Conservation (phyloP, 1,140 invertebrate species). For the Anastrepha ludens region DNA sequence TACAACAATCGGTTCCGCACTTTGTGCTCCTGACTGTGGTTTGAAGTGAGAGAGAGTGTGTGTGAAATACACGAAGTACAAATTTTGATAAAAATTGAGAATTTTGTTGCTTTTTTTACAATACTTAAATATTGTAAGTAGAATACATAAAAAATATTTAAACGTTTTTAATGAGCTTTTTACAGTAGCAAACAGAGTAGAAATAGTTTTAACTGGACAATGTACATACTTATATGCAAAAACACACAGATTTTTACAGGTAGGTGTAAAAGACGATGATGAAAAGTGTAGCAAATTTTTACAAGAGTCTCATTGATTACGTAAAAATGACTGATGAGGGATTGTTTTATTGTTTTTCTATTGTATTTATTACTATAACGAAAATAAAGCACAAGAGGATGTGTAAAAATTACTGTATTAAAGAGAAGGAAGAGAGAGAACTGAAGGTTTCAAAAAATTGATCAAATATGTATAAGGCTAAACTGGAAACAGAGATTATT, state of each 20-base stretch:
- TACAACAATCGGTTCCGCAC: conserved; percentile 96
- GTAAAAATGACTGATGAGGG: not conserved
- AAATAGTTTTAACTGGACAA: not conserved
- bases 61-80: conserved; percentile 53
- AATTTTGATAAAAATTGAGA: conserved; percentile 58
- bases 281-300: not conserved
- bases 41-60: conserved; percentile 56
- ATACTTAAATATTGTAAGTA: conserved; percentile 49
- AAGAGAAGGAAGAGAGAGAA: not conserved
- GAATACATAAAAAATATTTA: conserved; percentile 53
- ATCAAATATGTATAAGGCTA: too few species aligned
- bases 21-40: conserved; percentile 89
- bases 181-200: conserved; percentile 1
- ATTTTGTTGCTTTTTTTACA: conserved; percentile 51
- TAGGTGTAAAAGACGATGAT: not conserved
- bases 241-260: not conserved
- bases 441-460: too few species aligned
- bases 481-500: too few species aligned
- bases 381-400: not conserved
- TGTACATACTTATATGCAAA: not conserved
- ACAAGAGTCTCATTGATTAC: not conserved
- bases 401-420: not conserved
- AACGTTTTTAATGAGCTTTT: not conserved
- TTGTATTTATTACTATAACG: not conserved
- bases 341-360: not conserved